phyloP scores from a whole-genome alignment of 2,797 vertebrate genomes.

The Choloepus didactylus region DNA sequence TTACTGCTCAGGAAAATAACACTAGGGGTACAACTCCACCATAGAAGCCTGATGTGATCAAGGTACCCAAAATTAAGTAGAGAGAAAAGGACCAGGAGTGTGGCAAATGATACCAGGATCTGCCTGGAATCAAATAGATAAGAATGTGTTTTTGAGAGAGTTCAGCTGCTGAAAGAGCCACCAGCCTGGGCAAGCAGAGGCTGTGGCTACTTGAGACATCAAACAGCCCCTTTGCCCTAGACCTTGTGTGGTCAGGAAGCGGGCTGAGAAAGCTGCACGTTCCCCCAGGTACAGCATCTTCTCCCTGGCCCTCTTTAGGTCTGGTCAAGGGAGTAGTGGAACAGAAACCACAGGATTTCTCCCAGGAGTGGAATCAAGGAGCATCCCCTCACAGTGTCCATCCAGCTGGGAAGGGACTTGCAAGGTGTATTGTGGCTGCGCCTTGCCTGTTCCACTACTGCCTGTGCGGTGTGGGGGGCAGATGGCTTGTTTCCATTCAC shows the following conservation, averaged over 20 bases:
- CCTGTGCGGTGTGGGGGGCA: background rate
- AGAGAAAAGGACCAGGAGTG: background rate
- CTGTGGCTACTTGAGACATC: background rate
- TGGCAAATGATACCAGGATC: too few species aligned
- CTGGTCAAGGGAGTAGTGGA: background rate
- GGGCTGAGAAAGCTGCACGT: background rate
- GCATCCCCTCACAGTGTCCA: background rate
- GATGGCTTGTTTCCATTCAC: background rate
- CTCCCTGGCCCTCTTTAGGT: background rate
- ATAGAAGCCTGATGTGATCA: background rate
- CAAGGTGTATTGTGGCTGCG: accelerated
- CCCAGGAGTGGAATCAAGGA: background rate
- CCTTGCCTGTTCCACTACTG: too few species aligned
- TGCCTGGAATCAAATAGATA: background rate
- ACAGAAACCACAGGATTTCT: background rate
- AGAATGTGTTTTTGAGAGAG: background rate
- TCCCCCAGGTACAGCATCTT: background rate
- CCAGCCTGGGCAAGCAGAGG: background rate
- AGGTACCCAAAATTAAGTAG: background rate
- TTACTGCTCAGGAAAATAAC: background rate
- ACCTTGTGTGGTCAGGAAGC: background rate
- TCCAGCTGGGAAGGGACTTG: too few species aligned
- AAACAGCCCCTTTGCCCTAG: accelerated
- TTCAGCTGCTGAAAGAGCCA: background rate
- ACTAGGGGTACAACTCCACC: background rate